phyloP scores from a whole-genome alignment of 2,797 vertebrate genomes.

The Rhinophrynus dorsalis region DNA sequence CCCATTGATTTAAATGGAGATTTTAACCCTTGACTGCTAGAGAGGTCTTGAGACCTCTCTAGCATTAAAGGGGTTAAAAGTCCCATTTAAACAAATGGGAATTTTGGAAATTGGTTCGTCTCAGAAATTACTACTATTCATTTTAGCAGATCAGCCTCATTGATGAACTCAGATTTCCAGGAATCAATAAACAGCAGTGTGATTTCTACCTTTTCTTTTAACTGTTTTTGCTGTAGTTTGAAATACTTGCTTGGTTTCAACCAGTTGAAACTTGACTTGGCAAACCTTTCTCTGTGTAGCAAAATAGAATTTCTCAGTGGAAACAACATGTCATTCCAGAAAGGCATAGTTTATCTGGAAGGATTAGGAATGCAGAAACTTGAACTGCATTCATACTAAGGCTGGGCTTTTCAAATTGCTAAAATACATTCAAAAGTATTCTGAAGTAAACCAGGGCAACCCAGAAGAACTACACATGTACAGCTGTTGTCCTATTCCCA shows the following conservation, averaged over 20 bases:
- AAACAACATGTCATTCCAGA: conserved; percentile 54
- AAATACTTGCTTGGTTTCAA: not conserved
- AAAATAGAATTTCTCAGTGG: conserved; percentile 52
- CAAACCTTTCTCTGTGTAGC: not conserved
- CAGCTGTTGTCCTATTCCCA: conserved; percentile 56
- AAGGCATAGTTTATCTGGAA: conserved; percentile 55
- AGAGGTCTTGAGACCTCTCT: too few relatives aligned
- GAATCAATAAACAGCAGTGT: not conserved
- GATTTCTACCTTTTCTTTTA: not conserved
- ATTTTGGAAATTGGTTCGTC: too few relatives aligned
- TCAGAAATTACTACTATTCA: too few relatives aligned
- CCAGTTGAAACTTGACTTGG: conserved; percentile 43
- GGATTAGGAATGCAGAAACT: conserved; percentile 48
- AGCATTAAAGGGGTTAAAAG: too few relatives aligned
- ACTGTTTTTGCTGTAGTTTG: not conserved
- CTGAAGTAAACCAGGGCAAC: conserved; percentile 30
- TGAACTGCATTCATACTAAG: conserved; percentile 48
- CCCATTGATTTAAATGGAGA: too few relatives aligned
- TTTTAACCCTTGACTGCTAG: too few relatives aligned
- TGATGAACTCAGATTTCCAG: not conserved
- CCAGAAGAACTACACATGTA: conserved; percentile 31
- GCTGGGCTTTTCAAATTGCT: conserved; percentile 50
- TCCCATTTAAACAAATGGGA: too few relatives aligned
- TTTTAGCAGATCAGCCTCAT: too few relatives aligned
- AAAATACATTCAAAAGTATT: conserved; percentile 49